Conservation (phyloP, 2,113 vertebrate genomes). For the Xiphophorus hellerii region DNA sequence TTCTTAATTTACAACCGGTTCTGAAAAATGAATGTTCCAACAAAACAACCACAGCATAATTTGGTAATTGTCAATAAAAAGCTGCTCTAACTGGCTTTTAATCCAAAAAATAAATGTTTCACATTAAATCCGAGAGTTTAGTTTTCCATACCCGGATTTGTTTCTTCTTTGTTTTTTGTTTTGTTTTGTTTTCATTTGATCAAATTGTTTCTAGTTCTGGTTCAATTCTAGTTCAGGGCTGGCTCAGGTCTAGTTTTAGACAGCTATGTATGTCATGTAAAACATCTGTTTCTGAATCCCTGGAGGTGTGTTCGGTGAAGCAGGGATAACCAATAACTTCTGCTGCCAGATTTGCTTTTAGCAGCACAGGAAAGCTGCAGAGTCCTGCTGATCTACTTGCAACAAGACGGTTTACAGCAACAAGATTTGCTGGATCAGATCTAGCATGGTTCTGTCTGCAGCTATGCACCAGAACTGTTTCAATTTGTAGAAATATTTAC, state of each 20-base stretch:
- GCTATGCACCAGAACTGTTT: too few relatives aligned
- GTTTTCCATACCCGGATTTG: background rate
- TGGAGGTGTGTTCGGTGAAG: background rate
- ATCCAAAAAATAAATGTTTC: background rate
- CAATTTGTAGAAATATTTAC: background rate
- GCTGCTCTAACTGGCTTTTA: background rate
- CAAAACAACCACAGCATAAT: background rate
- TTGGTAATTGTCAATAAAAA: background rate
- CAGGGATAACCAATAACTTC: background rate
- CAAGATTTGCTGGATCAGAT: background rate
- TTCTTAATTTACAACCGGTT: slow-evolving; percentile 2
- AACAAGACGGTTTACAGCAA: background rate
- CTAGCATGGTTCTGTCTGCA: too few relatives aligned
- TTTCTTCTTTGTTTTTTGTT: too few relatives aligned
- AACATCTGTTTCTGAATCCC: background rate
- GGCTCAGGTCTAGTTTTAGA: too few relatives aligned
- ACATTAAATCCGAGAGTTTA: background rate
- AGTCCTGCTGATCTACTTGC: background rate
- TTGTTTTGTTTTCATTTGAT: too few relatives aligned
- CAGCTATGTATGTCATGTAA: background rate
- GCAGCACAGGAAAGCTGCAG: too few relatives aligned
- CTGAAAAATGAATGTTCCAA: background rate
- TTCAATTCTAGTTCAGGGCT: too few relatives aligned
- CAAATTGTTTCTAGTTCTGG: background rate
- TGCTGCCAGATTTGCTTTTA: too few relatives aligned